phyloP scores from a whole-genome alignment of 2,888 invertebrate species.

The Acanthopleura granulata region DNA sequence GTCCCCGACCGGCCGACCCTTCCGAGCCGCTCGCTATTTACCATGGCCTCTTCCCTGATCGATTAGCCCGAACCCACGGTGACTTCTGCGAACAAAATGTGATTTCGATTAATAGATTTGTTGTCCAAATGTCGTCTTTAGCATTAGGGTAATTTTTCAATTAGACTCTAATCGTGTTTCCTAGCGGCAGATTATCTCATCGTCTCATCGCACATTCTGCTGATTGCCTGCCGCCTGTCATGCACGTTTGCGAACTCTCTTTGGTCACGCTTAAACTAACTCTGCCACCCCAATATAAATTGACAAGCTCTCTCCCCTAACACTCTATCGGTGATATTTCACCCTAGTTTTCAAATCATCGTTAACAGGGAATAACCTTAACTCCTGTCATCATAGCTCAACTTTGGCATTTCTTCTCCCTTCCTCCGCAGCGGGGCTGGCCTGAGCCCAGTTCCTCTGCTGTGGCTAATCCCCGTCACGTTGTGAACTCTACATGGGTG shows the following conservation, averaged over 20 bases:
- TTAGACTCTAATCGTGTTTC: conserved; percentile 23
- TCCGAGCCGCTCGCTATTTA: background rate
- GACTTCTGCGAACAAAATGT: conserved; percentile 33
- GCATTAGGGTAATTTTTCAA: conserved; percentile 38
- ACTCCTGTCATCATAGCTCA: background rate
- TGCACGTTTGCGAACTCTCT: too few relatives aligned
- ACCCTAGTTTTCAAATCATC: too few relatives aligned
- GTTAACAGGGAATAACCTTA: background rate
- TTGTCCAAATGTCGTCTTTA: conserved; percentile 39
- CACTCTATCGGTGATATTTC: too few relatives aligned
- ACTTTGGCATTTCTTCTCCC: background rate
- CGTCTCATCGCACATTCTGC: background rate
- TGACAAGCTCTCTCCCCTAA: too few relatives aligned
- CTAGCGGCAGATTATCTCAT: background rate
- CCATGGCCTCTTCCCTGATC: conserved; percentile 27
- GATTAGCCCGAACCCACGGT: conserved; percentile 40
- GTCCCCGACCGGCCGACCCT: background rate
- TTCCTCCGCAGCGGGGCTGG: too few relatives aligned
- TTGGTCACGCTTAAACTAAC: too few relatives aligned
- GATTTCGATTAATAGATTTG: conserved; percentile 51
- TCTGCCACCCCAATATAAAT: too few relatives aligned
- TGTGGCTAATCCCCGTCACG: too few relatives aligned
- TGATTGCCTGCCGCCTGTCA: too few relatives aligned
- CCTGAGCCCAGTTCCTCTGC: too few relatives aligned
- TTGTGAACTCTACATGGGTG: too few relatives aligned